Evolutionary conservation across 2,797 vertebrate species (phyloP).

Genomic region (Crossoptilon crossoptilon): DNA sequence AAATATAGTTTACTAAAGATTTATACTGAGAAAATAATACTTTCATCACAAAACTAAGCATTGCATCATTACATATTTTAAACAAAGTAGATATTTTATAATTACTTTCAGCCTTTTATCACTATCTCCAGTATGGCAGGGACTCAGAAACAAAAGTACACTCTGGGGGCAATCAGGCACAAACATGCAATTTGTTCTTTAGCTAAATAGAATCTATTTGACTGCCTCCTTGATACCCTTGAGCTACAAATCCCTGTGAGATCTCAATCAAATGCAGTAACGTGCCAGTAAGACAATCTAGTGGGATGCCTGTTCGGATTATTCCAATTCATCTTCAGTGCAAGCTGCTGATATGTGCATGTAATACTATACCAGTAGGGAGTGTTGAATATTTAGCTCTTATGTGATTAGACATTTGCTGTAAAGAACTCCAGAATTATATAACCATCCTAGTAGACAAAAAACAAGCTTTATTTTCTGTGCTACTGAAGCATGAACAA

Average conservation of each 20-base stretch:
- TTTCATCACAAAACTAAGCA: slow-evolving; percentile 40
- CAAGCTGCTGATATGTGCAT: slow-evolving; percentile 3
- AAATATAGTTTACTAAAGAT: background rate
- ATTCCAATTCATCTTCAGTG: slow-evolving; percentile 27
- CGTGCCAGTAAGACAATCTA: slow-evolving; percentile 24
- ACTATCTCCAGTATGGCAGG: slow-evolving; percentile 10
- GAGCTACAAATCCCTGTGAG: background rate
- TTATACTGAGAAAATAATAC: slow-evolving; percentile 21
- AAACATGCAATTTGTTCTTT: slow-evolving; percentile 22
- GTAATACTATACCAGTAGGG: slow-evolving; percentile 26
- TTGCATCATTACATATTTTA: background rate
- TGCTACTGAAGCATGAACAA: background rate
- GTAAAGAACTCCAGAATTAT: slow-evolving; percentile 22
- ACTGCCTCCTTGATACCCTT: slow-evolving; percentile 1
- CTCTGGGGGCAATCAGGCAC: background rate
- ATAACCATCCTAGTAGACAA: background rate
- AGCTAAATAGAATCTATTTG: slow-evolving; percentile 25
- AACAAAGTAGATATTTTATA: background rate
- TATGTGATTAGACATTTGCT: slow-evolving; percentile 39
- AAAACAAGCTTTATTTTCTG: background rate
- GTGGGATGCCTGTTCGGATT: slow-evolving; percentile 18
- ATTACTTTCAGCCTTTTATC: background rate
- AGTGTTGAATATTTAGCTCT: slow-evolving; percentile 9
- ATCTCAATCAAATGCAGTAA: slow-evolving; percentile 4
- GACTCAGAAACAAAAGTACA: background rate